Evolutionary conservation across 2,888 invertebrate genomes (phyloP).

Genomic region (Lepidocyrtinus sp.): DNA sequence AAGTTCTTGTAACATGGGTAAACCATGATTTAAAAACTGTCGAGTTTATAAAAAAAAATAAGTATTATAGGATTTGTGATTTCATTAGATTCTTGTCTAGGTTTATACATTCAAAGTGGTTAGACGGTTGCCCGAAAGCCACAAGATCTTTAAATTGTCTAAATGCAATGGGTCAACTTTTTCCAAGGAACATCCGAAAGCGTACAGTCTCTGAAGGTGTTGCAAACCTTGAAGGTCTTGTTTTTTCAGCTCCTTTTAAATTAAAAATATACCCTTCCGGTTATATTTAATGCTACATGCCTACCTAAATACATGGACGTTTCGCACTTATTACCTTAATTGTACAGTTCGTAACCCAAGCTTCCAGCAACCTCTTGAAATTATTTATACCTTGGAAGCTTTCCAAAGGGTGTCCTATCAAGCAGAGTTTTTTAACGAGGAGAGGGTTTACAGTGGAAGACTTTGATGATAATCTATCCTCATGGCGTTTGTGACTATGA

Average conservation of each 20-base stretch:
- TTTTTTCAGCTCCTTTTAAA: constrained; percentile 60
- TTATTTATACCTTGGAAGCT: constrained; percentile 64
- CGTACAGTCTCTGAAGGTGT: constrained; percentile 63
- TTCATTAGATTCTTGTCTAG: background rate
- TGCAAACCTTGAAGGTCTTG: constrained; percentile 62
- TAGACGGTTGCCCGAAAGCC: constrained; percentile 66
- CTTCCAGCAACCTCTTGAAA: constrained; percentile 65
- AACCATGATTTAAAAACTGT: constrained; percentile 68
- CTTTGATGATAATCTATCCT: constrained; percentile 32
- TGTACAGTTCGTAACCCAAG: constrained; percentile 66
- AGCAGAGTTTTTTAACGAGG: constrained; percentile 64
- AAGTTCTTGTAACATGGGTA: constrained; percentile 62
- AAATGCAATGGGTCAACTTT: constrained; percentile 65
- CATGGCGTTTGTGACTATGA: background rate
- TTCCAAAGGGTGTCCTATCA: constrained; percentile 67
- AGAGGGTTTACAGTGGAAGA: constrained; percentile 61
- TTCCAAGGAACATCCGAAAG: constrained; percentile 64
- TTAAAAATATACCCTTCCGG: constrained; percentile 6
- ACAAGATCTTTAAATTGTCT: constrained; percentile 62
- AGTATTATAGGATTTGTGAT: background rate
- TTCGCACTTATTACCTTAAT: constrained; percentile 52
- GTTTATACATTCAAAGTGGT: constrained; percentile 59
- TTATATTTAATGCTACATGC: background rate
- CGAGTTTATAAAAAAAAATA: constrained; percentile 15
- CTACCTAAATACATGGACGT: too few species aligned